Evolutionary conservation across 1,140 invertebrate genomes (phyloP), one percentile per base, ranked within the genome.

Genomic region (Procambarus virginalis): DNA sequence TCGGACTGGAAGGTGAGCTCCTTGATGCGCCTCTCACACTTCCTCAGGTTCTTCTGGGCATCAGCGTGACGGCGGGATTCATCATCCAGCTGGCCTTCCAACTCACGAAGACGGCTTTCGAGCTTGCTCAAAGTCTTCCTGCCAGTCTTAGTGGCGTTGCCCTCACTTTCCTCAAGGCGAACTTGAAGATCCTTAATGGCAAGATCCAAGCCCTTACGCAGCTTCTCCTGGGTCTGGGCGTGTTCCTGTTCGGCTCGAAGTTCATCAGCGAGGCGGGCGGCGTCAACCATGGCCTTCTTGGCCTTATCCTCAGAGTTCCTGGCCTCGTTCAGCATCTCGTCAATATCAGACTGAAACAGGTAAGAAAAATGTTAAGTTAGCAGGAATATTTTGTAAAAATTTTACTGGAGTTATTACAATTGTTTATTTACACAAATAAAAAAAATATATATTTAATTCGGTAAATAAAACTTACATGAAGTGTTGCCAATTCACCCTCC

Each of bases 121-220:
- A 99, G 95, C 95, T 99, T 99, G 94, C 98, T 97, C 94, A 99
- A 99, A 77, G 97, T 97, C 94, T 98, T 99, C 96, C 99, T 99
- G 94, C 34, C 34, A 22, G 84, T 78, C 77, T 92, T 92, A 34
- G 81, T 49, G 20, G 78, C 85, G 34, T 73, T 46, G 34, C 95
- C 94, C 93, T 96, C 95, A 58, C 95, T 95, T 92, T 96, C 95
- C 34, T 84, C 82, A 84, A 84, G 82, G 6, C 46, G 22, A 14
- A 51, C 2, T 14, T 84, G 82, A 12, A 84, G 82, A 14, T 84
- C 82, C 82, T 84, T 84, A 10, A 84, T 51, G 14, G 82, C 73
- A 45, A 10, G 17, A 17, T 84, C 82, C 14, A 84, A 46, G 8
- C 82, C 20, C 64, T 73, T 84, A 45, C 82, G 82, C 45, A 73